Evolutionary conservation across 1,140 invertebrate genomes (phyloP).

Genomic region (Chironomus striatipennis): DNA sequence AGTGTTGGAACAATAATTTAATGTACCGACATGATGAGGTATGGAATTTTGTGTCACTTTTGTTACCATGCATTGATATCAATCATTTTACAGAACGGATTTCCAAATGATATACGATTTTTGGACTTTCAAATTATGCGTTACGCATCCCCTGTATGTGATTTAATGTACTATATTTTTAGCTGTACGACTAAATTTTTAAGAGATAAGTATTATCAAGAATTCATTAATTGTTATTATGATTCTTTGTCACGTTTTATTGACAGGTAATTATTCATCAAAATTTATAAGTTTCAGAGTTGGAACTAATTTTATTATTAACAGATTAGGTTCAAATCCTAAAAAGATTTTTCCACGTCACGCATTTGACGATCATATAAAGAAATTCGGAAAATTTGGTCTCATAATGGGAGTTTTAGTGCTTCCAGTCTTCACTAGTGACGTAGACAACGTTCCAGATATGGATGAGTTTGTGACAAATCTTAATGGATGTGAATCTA

Average conservation of each 20-base stretch:
- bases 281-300: neutral
- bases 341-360: neutral
- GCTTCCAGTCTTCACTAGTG: constrained; percentile 34
- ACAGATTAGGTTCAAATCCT: constrained; percentile 31
- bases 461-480: constrained; percentile 23
- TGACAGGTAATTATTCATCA: constrained; percentile 24
- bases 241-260: constrained; percentile 35
- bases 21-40: neutral
- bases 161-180: constrained; percentile 43
- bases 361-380: constrained; percentile 30
- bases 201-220: constrained; percentile 39
- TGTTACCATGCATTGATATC: neutral
- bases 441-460: constrained; percentile 32
- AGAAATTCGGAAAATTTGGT: constrained; percentile 33
- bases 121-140: constrained; percentile 45
- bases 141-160: constrained; percentile 40
- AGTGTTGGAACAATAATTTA: neutral
- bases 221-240: constrained; percentile 41
- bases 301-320: neutral
- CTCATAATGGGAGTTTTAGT: constrained; percentile 36
- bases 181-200: constrained; percentile 41
- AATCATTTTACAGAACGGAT: neutral
- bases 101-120: constrained; percentile 35
- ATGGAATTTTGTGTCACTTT: neutral
- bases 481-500: constrained; percentile 28